Evolutionary conservation across 2,797 vertebrate species (phyloP).

Genomic region (Helarctos malayanus): DNA sequence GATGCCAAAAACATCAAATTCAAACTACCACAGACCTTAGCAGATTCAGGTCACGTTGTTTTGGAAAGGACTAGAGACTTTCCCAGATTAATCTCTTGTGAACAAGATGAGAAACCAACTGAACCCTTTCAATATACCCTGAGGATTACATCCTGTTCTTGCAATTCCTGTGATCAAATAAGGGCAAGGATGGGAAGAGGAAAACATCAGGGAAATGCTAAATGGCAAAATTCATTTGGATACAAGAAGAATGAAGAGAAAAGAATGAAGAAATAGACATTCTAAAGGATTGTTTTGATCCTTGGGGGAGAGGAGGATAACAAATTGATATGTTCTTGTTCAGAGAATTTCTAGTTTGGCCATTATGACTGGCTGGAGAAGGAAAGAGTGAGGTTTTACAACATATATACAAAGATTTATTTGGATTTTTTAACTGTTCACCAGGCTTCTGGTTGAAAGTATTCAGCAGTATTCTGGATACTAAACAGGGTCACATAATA

Average conservation of each 20-base stretch:
- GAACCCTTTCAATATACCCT: neutral
- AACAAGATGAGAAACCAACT: neutral
- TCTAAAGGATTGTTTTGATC: neutral
- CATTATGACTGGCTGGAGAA: neutral
- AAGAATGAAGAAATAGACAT: neutral
- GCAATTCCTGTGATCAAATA: neutral
- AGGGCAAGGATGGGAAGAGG: neutral
- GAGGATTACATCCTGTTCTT: neutral
- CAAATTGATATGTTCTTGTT: neutral
- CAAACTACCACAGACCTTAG: neutral
- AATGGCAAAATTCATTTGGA: neutral
- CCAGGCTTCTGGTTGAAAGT: neutral
- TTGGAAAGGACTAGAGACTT: neutral
- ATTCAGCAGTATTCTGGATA: neutral
- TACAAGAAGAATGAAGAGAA: neutral
- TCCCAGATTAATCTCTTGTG: conserved; percentile 33
- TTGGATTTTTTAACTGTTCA: neutral
- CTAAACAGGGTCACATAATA: neutral
- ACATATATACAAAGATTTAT: neutral
- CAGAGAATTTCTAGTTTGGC: neutral
- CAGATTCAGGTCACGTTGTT: neutral
- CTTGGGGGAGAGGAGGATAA: neutral
- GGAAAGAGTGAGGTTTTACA: neutral
- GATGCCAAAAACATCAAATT: conserved; percentile 26
- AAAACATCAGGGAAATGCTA: neutral